Percentiles rank a stretch among this genome's conserved stretches.
phyloP scores from a whole-genome alignment of 2,797 vertebrate genomes.

The Acanthurus leucopareius region DNA sequence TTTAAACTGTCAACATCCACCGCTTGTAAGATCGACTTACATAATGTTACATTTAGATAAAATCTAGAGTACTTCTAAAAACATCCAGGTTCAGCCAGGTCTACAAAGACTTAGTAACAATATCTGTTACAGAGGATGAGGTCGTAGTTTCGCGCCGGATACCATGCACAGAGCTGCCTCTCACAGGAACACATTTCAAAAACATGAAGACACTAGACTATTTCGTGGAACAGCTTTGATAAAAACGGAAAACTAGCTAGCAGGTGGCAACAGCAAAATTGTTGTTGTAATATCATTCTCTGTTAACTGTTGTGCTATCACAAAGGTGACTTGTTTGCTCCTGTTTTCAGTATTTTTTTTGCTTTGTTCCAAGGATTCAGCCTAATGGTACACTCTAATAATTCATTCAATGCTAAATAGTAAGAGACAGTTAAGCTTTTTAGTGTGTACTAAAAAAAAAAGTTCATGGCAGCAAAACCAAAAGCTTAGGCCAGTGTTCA shows the following conservation, averaged over 20 bases:
- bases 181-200: slow-evolving; percentile 38
- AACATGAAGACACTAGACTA: slow-evolving; percentile 2
- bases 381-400: not conserved
- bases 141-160: slow-evolving; percentile 32
- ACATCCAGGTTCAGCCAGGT: slow-evolving; percentile 55
- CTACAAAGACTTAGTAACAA: slow-evolving; percentile 67
- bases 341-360: not conserved
- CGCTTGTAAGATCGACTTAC: slow-evolving; percentile 51
- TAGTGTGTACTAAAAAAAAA: slow-evolving; percentile 24
- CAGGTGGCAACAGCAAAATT: slow-evolving; percentile 16
- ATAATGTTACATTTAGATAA: slow-evolving; percentile 56
- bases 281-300: not conserved
- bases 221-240: slow-evolving; percentile 14
- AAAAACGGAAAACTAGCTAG: slow-evolving; percentile 5
- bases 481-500: slow-evolving; percentile 20
- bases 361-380: not conserved
- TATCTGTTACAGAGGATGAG: slow-evolving; percentile 47
- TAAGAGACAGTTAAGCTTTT: slow-evolving; percentile 15
- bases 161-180: slow-evolving; percentile 39
- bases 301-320: slow-evolving; percentile 47
- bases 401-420: slow-evolving; percentile 12
- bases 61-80: slow-evolving; percentile 70
- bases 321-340: not conserved
- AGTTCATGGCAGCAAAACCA: slow-evolving; percentile 31
- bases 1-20: slow-evolving; percentile 34